Evolutionary conservation across 1,140 invertebrate species (phyloP), one percentile per base, ranked within the genome.

Genomic region (Drosophila asahinai): DNA sequence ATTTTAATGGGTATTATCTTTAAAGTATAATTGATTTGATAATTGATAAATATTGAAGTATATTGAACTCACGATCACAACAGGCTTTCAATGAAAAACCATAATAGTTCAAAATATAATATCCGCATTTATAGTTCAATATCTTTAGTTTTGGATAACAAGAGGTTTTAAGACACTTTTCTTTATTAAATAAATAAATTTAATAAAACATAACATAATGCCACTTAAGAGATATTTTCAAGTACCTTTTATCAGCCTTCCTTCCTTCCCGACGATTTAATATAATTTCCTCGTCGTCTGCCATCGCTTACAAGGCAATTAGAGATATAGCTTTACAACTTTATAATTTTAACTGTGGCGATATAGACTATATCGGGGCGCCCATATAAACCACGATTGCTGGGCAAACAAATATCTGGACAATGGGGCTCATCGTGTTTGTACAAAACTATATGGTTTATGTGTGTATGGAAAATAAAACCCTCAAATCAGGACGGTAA

Each of bases 401-500:
- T 72, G 25, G 51, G 45, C 42, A 75, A 80, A 83, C 33, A 67
- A 62, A 60, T 51, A 64, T 77, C 42, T 59, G 74, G 74, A 77
- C 64, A 77, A 77, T 68, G 30, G 45, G 5, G 67, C 55, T 42
- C 45, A 51, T 47, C 25, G 71, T 60, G 30, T 72, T 38, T 61
- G 60, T 42, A 65, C 57, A 51, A 48, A 61, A 33, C n/a, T 38
- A 72, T 48, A 60, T 36, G 55, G 38, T 43, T 43, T 52, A 43
- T 72, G 19, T 42, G 25, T 64, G 22, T 43, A 30, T 51, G 40
- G 68, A 36, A 55, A 52, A 86, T 81, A 78, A 84, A 81, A 77
- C 62, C 74, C 49, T 80, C 45, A 67, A 67, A 83, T 77, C 68
- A 65, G 36, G 61, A 64, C 45, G 77, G 72, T 63, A 81, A 84